phyloP scores from a whole-genome alignment of 2,113 vertebrate genomes.

The Lota lota region DNA sequence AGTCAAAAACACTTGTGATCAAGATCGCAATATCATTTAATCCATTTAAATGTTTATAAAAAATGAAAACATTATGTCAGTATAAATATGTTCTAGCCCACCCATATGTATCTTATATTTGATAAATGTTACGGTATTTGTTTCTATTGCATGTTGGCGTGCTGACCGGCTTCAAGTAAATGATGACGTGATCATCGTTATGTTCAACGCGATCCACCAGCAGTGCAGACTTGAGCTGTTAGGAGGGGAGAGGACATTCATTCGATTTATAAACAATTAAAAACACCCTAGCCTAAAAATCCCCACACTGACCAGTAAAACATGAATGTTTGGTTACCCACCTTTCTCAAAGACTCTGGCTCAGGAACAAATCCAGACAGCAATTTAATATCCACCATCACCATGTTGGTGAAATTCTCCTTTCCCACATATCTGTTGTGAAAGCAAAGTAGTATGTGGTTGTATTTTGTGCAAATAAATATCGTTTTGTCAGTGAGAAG shows the following conservation, averaged over 20 bases:
- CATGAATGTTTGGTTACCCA: slow-evolving; percentile 27
- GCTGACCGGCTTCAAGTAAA: too few species aligned
- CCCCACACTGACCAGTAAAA: not conserved
- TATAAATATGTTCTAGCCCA: too few species aligned
- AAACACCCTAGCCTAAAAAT: not conserved
- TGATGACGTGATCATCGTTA: slow-evolving; percentile 37
- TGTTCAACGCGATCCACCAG: slow-evolving; percentile 60
- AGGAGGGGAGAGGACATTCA: not conserved
- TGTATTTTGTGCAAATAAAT: too few species aligned
- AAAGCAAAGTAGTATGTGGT: too few species aligned
- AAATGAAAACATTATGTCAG: too few species aligned
- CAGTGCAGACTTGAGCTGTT: slow-evolving; percentile 35
- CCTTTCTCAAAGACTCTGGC: slow-evolving; percentile 24
- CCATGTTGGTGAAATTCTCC: slow-evolving; percentile 56
- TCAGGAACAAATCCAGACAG: slow-evolving; percentile 63
- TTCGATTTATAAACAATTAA: not conserved
- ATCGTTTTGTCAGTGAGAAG: not conserved
- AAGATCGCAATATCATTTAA: slow-evolving; percentile 54
- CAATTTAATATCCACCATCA: slow-evolving; percentile 63
- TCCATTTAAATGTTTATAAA: too few species aligned
- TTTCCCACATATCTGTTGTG: slow-evolving; percentile 29
- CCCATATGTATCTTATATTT: too few species aligned
- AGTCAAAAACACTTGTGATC: slow-evolving; percentile 55
- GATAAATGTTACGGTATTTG: too few species aligned
- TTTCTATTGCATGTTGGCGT: too few species aligned